Percentiles rank a stretch among this genome's conserved stretches.
Evolutionary conservation across 2,797 vertebrate species (phyloP).

Genomic region (Anolis apletophallus): DNA sequence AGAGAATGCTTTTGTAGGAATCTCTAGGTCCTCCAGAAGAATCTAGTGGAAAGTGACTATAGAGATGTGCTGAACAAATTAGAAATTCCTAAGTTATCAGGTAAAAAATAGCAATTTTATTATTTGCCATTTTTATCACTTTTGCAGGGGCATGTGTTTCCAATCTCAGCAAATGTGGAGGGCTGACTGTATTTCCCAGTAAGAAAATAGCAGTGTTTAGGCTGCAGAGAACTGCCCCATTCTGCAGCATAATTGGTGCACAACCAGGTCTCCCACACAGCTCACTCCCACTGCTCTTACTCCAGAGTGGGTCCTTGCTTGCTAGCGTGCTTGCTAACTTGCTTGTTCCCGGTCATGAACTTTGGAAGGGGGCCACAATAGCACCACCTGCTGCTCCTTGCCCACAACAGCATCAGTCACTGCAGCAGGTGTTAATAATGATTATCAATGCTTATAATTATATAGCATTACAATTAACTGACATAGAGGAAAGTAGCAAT

Average conservation of each 20-base stretch:
- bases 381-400: constrained; percentile 22
- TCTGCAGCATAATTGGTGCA: neutral
- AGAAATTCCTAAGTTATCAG: too few species aligned
- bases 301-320: neutral
- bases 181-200: too few species aligned
- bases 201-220: neutral
- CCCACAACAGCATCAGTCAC: neutral
- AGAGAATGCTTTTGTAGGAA: too few species aligned
- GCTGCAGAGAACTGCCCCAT: neutral
- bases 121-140: too few species aligned
- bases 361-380: neutral
- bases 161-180: too few species aligned
- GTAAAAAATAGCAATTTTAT: too few species aligned
- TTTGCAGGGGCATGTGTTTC: too few species aligned
- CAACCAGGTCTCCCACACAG: neutral
- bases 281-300: neutral
- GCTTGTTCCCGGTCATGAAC: neutral
- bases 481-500: constrained; percentile 13
- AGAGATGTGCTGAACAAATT: too few species aligned
- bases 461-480: constrained; percentile 20
- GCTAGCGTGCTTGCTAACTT: too few species aligned
- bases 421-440: constrained; percentile 12
- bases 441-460: constrained; percentile 22
- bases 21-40: too few species aligned
- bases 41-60: too few species aligned